Conservation (phyloP, 2,888 invertebrate genomes). For the Hypomecis atomaria region DNA sequence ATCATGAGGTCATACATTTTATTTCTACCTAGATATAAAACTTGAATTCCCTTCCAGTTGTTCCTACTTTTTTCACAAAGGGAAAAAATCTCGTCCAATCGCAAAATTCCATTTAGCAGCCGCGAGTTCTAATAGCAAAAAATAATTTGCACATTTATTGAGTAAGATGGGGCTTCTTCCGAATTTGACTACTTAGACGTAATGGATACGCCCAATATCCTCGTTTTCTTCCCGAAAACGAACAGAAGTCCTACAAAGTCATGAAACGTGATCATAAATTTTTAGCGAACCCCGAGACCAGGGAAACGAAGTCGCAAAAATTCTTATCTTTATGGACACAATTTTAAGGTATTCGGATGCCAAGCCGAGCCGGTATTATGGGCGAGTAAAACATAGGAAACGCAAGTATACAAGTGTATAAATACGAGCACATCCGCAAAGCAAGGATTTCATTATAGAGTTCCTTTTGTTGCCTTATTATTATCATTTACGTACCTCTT, state of each 20-base stretch:
- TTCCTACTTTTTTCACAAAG: too few species aligned
- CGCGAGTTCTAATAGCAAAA: constrained; percentile 22
- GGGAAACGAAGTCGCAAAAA: constrained; percentile 64
- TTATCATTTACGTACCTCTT: constrained; percentile 33
- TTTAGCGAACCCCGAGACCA: constrained; percentile 59
- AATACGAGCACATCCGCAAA: constrained; percentile 40
- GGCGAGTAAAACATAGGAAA: constrained; percentile 23
- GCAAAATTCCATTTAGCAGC: neutral
- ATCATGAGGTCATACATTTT: too few species aligned
- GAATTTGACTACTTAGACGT: constrained; percentile 43
- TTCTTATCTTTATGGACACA: constrained; percentile 70
- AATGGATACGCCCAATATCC: constrained; percentile 53
- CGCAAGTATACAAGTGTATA: constrained; percentile 34
- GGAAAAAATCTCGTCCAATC: neutral
- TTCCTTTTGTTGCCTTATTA: constrained; percentile 36
- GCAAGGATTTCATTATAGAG: constrained; percentile 38
- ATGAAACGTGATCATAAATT: constrained; percentile 69
- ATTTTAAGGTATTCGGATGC: constrained; percentile 67
- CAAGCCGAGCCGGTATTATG: constrained; percentile 47
- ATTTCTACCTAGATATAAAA: too few species aligned
- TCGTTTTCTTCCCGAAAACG: constrained; percentile 52
- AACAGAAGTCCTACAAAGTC: constrained; percentile 61
- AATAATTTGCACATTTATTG: constrained; percentile 25
- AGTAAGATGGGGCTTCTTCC: constrained; percentile 22
- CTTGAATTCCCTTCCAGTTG: too few species aligned